Evolutionary conservation across 2,888 invertebrate genomes (phyloP).

Genomic region (Nymphalis urticae): DNA sequence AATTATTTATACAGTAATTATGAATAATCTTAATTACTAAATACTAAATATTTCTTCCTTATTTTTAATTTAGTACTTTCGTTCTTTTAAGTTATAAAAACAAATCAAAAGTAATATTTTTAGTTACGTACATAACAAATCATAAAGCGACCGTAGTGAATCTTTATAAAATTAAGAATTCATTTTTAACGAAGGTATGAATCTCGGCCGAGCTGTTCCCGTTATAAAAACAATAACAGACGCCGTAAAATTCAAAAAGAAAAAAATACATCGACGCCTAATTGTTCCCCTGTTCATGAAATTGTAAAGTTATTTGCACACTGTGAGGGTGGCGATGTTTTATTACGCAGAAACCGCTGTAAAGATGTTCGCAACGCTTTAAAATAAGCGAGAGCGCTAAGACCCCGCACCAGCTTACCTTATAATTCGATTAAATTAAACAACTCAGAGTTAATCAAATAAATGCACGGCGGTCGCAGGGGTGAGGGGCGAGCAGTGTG

Average conservation of each 20-base stretch:
- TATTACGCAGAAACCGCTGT: slow-evolving; percentile 80
- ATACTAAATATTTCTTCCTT: too few species aligned
- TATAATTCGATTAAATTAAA: slow-evolving; percentile 82
- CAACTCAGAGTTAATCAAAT: slow-evolving; percentile 83
- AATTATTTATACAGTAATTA: too few species aligned
- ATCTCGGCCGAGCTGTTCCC: slow-evolving; percentile 60
- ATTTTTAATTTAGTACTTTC: too few species aligned
- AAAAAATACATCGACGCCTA: slow-evolving; percentile 76
- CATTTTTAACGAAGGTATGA: slow-evolving; percentile 76
- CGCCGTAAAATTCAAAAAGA: slow-evolving; percentile 71
- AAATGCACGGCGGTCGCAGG: slow-evolving; percentile 75
- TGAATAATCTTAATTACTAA: too few species aligned
- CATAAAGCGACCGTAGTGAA: slow-evolving; percentile 63
- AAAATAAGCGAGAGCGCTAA: slow-evolving; percentile 74
- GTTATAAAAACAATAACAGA: slow-evolving; percentile 75
- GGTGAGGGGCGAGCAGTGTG: slow-evolving; percentile 51
- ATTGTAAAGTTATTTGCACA: slow-evolving; percentile 78
- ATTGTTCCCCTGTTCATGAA: slow-evolving; percentile 81
- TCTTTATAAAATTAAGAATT: slow-evolving; percentile 80
- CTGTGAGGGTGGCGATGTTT: slow-evolving; percentile 76
- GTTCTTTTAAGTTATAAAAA: too few species aligned
- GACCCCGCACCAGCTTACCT: slow-evolving; percentile 63
- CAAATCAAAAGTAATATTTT: slow-evolving; percentile 25
- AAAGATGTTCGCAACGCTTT: slow-evolving; percentile 79
- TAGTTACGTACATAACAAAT: slow-evolving; percentile 49